These are phyloP conservation scores for Priocnemis perturbator DNA, from an alignment of 2,888 invertebrate genomes.

Conservation along the genomic window DNA sequence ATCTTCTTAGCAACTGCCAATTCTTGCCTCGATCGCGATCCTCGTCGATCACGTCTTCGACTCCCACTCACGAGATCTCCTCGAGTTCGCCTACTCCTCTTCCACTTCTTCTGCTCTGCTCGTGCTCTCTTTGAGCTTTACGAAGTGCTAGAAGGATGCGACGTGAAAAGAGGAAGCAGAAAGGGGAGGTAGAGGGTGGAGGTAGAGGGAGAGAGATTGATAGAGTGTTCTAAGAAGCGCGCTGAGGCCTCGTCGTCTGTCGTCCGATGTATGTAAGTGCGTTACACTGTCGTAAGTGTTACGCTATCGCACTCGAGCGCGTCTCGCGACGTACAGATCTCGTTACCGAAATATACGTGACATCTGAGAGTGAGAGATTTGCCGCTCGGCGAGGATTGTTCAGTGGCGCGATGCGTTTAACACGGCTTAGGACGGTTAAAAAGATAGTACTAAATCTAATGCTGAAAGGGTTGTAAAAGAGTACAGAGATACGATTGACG, in stretches of 20 bases:
- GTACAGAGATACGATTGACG: no score
- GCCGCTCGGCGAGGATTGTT: no score
- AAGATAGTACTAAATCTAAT: no score
- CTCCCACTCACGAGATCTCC: conserved; percentile 46
- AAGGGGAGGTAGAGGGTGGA: conserved; percentile 27
- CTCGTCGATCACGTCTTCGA: conserved; percentile 28
- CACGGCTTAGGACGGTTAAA: no score
- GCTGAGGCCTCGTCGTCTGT: conserved; percentile 36
- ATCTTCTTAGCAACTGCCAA: conserved; percentile 57
- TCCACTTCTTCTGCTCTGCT: conserved; percentile 11
- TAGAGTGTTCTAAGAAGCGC: conserved; percentile 50
- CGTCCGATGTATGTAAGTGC: conserved; percentile 46
- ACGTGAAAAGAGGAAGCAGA: conserved; percentile 26
- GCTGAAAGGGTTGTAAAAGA: no score
- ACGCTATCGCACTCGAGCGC: conserved; percentile 39
- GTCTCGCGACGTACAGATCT: conserved; percentile 41
- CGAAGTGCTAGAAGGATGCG: conserved; percentile 19
- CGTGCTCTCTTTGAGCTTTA: conserved; percentile 32
- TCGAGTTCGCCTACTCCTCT: conserved; percentile 14
- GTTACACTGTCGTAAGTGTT: conserved; percentile 32
- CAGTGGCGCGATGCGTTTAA: no score
- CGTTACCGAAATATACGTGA: conserved; percentile 38
- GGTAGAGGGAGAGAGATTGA: conserved; percentile 34
- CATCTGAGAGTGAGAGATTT: not conserved
- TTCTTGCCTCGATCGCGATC: conserved; percentile 27